Percentiles rank a stretch among this genome's conserved stretches.
phyloP scores from a whole-genome alignment of 2,888 invertebrate species.

The Cantharis flavilabris region DNA sequence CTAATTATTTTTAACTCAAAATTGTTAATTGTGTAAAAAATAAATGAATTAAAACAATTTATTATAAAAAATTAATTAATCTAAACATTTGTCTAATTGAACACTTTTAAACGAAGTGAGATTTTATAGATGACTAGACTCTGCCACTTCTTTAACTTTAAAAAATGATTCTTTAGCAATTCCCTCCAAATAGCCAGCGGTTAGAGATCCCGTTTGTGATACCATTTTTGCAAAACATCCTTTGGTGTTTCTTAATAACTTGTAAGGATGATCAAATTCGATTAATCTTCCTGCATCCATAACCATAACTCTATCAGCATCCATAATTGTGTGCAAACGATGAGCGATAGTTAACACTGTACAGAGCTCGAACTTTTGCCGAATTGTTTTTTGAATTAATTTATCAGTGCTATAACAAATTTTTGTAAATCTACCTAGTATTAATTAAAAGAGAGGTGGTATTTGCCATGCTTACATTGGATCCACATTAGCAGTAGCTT shows the following conservation, averaged over 20 bases:
- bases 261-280: constrained; percentile 78
- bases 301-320: constrained; percentile 78
- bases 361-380: constrained; percentile 66
- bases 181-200: constrained; percentile 39
- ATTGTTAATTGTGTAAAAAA: too few relatives aligned
- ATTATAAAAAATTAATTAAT: not conserved
- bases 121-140: not conserved
- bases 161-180: constrained; percentile 33
- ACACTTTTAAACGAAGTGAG: not conserved
- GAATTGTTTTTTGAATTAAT: constrained; percentile 76
- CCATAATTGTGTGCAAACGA: constrained; percentile 80
- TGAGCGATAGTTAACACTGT: constrained; percentile 83
- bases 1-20: too few relatives aligned
- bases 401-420: constrained; percentile 67
- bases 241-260: constrained; percentile 62
- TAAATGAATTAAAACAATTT: not conserved
- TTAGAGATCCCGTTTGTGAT: constrained; percentile 64
- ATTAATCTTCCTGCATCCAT: constrained; percentile 75
- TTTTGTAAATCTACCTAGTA: too few relatives aligned
- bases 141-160: not conserved
- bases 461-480: constrained; percentile 61
- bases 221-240: constrained; percentile 69
- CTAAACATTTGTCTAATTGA: not conserved
- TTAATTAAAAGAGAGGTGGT: too few relatives aligned
- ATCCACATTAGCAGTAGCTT: constrained; percentile 91